Base-by-base conservation (phyloP, 2,113 vertebrate genomes). In the Prunella fulvescens region DNA sequence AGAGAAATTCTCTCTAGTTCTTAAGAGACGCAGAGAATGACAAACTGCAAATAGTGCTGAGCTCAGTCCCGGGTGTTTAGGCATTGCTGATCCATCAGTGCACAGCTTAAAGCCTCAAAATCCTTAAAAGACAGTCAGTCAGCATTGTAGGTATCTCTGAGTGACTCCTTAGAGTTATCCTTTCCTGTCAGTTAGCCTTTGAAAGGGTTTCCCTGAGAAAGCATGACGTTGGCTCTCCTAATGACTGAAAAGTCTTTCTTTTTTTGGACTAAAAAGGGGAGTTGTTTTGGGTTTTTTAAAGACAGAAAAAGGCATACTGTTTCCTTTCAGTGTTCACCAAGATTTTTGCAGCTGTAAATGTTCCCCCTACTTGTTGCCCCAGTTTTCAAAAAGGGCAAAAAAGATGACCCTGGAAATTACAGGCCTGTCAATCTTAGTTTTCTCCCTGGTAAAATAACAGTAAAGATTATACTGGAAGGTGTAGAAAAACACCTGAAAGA, bases 291-390 rank as follows among this genome's bases (percentile, higher is more conserved):
- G 73, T 14, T 44, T 42, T 66, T 69, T 10, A 4, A 31, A 12
- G 5, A 44, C 4, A 31, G n/a, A 31, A 51, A 76, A 69, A 48
- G 12, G 40, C 6, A 19, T 7, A 19, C 1, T 24, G 1, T 22
- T 85, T 88, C 82, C 6, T 54, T 90, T 77, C 45, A 60, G 8
- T 22, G 15, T 44, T 71, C 19, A 8, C 23, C 48, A 26, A 2
- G 16, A 37, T 48, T 14, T 58, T 76, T 67, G 22, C 23, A 64
- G 11, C 10, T 66, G 29, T 29, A 90, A 76, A 66, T 25, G 6
- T 9, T 37, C 10, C 12, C 3, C 1, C 6, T 3, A 48, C 12
- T 17, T 6, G 1, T 16, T 6, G 7, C 35, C 14, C 25, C 7
- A 62, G 1, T 69, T 69, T 83, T 82, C 54, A 48, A 54, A 76